phyloP scores from a whole-genome alignment of 2,113 vertebrate genomes.

The Leptocoma aspasia region DNA sequence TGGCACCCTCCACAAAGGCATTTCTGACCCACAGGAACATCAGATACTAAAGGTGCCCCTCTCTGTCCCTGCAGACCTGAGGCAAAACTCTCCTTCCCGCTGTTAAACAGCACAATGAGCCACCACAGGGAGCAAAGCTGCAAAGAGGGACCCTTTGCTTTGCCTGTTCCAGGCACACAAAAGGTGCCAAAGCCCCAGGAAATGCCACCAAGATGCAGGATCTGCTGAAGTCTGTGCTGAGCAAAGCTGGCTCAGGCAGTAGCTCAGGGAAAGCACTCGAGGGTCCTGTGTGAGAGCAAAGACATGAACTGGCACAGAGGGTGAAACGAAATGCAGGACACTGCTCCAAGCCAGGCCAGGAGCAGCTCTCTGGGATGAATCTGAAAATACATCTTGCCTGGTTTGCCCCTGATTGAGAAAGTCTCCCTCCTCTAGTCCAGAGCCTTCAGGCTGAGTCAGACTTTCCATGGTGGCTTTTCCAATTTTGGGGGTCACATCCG shows the following conservation, averaged over 20 bases:
- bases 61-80: neutral
- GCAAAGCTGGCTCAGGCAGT: neutral
- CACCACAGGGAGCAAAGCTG: neutral
- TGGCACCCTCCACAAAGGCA: neutral
- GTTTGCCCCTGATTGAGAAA: neutral
- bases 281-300: neutral
- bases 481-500: neutral
- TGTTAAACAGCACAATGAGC: neutral
- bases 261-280: neutral
- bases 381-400: neutral
- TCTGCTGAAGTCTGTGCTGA: neutral
- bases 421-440: neutral
- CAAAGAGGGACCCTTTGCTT: neutral
- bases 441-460: neutral
- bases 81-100: neutral
- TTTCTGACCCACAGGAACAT: neutral
- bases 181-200: neutral
- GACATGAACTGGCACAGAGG: neutral
- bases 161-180: neutral
- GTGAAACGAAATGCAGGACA: rapidly evolving
- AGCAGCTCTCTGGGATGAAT: neutral
- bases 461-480: rapidly evolving
- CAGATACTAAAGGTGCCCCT: neutral
- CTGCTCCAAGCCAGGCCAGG: neutral
- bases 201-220: neutral